Base-by-base conservation (phyloP, 1,140 invertebrate genomes). In the Danaus plexippus region DNA sequence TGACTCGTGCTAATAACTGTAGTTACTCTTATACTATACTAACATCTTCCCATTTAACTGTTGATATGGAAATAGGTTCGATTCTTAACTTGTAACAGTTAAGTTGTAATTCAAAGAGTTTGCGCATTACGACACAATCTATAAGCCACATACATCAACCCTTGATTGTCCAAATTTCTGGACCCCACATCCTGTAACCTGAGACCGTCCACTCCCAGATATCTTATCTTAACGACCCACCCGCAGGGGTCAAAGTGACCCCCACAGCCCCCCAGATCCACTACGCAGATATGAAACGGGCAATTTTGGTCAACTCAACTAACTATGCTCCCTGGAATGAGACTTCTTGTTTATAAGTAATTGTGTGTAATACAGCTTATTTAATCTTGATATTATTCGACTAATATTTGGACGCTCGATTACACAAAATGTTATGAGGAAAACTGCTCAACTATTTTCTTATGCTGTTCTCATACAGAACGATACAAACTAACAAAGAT, bases 161-260 rank as follows among this genome's bases (percentile, higher is more conserved):
- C 64, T 63, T 59, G 57, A 63, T 47, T 54, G 54, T 56, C 58
- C 62, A 58, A 57, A 53, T 43, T 56, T 48, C 59, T 63, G 61
- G 58, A 61, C 58, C 64, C 64, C 54, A 57, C 53, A 56, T 63
- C 64, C 64, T 59, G 64, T 59, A 66, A 66, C 61, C 64, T 63
- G 60, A 66, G 63, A 66, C 57, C 64, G 64, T 59, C 56, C 58
- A 59, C 61, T 63, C 61, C 61, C 49, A 57, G 59, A 66, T 66
- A 66, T 60, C 60, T 66, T 66, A 66, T 66, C 64, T 66, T 57
- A 66, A 66, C 64, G 64, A 66, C 57, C 60, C 60, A 66, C 60
- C 64, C 64, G 53, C 47, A 46, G 58, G 64, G 63, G 64, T 59
- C 61, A 57, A 43, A 52, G 46, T 51, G 56, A 59, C 59, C 63